Conservation (phyloP, 2,888 invertebrate species). For the Desoria tigrina region DNA sequence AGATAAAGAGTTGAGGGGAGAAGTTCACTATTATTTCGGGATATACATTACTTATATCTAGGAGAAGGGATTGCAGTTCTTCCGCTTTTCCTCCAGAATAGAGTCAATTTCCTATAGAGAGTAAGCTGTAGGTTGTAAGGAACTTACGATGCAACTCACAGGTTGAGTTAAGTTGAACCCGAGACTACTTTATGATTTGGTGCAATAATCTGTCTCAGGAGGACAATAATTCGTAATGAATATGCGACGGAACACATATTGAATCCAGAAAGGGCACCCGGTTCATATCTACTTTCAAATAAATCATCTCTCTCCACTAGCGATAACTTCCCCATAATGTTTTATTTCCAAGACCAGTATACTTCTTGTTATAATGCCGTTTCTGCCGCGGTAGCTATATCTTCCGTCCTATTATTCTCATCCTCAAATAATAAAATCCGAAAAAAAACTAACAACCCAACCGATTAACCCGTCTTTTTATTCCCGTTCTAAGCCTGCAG, state of each 20-base stretch:
- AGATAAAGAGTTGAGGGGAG: constrained; percentile 32
- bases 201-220: constrained; percentile 54
- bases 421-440: too few species aligned
- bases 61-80: neutral
- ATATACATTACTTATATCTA: neutral
- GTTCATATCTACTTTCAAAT: constrained; percentile 50
- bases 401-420: too few species aligned
- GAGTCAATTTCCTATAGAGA: neutral
- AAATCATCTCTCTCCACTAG: constrained; percentile 47
- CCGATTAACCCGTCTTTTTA: too few species aligned
- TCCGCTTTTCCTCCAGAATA: neutral
- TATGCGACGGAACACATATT: constrained; percentile 54
- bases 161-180: constrained; percentile 22
- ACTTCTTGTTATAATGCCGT: too few species aligned
- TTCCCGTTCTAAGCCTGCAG: too few species aligned
- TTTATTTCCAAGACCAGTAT: constrained; percentile 8
- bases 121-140: neutral
- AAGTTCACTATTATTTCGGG: constrained; percentile 2
- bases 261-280: constrained; percentile 48
- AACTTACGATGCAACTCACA: constrained; percentile 19
- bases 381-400: too few species aligned
- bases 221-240: constrained; percentile 54
- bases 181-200: constrained; percentile 53
- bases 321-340: constrained; percentile 28
- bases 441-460: too few species aligned